Base-by-base conservation (phyloP, 23 tunicate species). In the Botrylloides violaceus region DNA sequence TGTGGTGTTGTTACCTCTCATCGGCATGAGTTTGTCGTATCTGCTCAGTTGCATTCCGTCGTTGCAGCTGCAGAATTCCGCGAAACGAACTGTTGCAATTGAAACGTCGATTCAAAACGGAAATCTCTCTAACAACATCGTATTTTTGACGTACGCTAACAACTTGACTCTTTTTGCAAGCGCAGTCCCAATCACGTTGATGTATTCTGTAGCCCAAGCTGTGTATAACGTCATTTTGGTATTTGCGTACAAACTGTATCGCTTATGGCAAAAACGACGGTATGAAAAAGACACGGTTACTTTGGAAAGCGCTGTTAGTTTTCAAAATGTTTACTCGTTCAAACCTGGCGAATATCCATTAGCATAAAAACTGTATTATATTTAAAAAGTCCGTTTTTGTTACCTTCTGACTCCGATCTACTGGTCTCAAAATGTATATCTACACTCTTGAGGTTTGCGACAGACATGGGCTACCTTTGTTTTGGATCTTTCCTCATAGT, bases 101-200 rank as follows among this genome's bases (percentile, higher is more conserved):
- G 70, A 63, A 9, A 63, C 70, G 35, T 63, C 70, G 35, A 63
- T 63, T 19, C 70, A 63, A 28, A 63, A 63, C 35, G 70, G 70
- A 4, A 63, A 28, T 31, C 70, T 63, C n/a, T 63, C 70, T 4
- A 63, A 31, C 34, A 63, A 63, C 35, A 33, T 63, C 33, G 70
- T 63, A 4, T 63, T 63, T 9, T 28, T 63, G 29, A 63, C 70
- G 26, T 63, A 63, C 33, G 70, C 35, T 3, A 31, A 63, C 33
- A 31, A 33, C 33, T 12, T 63, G 35, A 63, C 32, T 28, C 19
- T 63, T 33, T 63, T 63, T 28, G 29, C 33, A 34, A 33, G 12
- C 7, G 70, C 33, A 19, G 33, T 63, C 3, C 32, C 70, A 25
- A 63, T 63, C 32, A 31, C 70, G 7, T 34, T 63, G 34, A 19